Base-by-base conservation (phyloP, 1,140 invertebrate genomes). In the Yoshiicerus persimilis region DNA sequence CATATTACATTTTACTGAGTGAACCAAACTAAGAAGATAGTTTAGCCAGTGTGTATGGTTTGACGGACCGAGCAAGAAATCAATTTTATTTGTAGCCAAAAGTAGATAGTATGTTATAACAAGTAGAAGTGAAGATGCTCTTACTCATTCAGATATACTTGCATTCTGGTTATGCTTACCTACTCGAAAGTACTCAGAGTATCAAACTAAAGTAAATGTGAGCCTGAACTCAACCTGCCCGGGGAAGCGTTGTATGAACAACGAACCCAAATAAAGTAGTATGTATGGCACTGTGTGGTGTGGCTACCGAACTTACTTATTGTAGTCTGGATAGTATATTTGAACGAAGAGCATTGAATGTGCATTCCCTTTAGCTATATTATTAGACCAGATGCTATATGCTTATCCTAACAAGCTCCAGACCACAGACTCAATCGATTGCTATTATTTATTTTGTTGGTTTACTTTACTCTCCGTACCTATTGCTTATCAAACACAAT, bases 381-480 rank as follows among this genome's bases (percentile, higher is more conserved):
- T 32, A 34, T 80, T 27, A 16, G 27, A 30, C 0, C 30, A 80
- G 75, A 80, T 80, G 13, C 75, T 34, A 80, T n/a, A n/a, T 80
- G 34, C 75, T 80, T 30, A 70, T 70, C 64, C 64, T 80, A 80
- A 80, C 75, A 80, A 80, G 38, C 30, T 38, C 16, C 9, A 36
- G 75, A 80, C 75, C 75, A 38, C 75, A 80, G 66, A 75, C 27
- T 20, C 75, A 80, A 80, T 80, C 75, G 75, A 80, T 80, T 80
- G 75, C 30, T 80, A 80, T 80, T 80, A 80, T 80, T 80, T 80
- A 80, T 80, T 80, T 80, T 80, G 20, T 80, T 36, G 16, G 34
- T 80, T 34, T 80, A 80, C 34, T 80, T 36, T 34, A 38, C 75
- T 36, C 25, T 32, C 27, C 66, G 4, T 70, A 25, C 27, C 25